Evolutionary conservation across 2,797 vertebrate species (phyloP).

Genomic region (Limnodromus scolopaceus): DNA sequence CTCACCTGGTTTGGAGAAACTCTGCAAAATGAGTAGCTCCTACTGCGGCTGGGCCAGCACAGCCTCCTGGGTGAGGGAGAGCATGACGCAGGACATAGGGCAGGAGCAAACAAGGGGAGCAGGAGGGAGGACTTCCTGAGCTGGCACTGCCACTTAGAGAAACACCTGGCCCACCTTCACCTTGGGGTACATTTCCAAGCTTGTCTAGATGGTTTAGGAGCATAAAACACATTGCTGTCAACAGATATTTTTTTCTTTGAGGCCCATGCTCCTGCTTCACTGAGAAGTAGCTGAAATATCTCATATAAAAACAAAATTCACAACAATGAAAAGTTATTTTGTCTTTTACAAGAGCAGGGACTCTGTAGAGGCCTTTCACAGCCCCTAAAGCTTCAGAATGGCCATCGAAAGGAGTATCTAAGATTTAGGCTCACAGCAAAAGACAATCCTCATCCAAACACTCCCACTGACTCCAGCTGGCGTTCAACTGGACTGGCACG

Average conservation of each 20-base stretch:
- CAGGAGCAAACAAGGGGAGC: background rate
- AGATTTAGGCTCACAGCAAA: background rate
- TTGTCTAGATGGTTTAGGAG: background rate
- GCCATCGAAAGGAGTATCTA: background rate
- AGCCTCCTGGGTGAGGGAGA: background rate
- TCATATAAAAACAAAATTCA: background rate
- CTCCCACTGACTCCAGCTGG: background rate
- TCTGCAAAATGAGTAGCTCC: background rate
- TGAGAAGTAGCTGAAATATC: background rate
- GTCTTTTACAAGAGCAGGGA: background rate
- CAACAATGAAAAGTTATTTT: background rate
- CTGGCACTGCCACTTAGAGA: background rate
- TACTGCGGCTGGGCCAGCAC: background rate
- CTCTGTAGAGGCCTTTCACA: background rate
- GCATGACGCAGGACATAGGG: fast-evolving
- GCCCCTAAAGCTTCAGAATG: background rate
- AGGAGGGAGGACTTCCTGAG: background rate
- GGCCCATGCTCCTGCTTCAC: background rate
- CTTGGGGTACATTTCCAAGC: background rate
- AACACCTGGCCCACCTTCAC: background rate
- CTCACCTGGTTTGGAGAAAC: background rate
- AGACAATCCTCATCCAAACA: background rate
- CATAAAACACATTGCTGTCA: background rate
- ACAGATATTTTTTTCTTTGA: background rate
- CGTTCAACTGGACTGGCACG: background rate